These are phyloP conservation scores for Hipparchia semele DNA, from an alignment of 2,888 invertebrate species.

Conservation along the genomic window DNA sequence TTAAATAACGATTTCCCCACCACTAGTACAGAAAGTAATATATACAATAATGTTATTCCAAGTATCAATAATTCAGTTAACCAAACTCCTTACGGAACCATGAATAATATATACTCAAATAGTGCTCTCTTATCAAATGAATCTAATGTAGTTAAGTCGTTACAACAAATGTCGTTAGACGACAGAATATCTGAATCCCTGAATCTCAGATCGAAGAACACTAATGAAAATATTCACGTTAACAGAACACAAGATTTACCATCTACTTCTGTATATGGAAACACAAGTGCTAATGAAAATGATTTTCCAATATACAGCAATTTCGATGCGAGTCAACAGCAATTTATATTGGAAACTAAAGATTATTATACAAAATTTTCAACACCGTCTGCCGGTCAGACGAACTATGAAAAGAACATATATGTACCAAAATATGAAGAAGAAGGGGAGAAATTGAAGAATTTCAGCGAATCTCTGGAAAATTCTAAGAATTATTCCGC, in stretches of 20 bases:
- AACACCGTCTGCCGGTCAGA: constrained; percentile 54
- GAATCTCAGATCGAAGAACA: constrained; percentile 74
- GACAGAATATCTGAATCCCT: constrained; percentile 77
- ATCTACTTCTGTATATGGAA: constrained; percentile 49
- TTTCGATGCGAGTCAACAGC: constrained; percentile 65
- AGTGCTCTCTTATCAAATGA: constrained; percentile 51
- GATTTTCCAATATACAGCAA: constrained; percentile 69
- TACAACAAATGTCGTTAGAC: constrained; percentile 72
- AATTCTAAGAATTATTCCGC: constrained; percentile 76
- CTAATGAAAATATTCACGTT: constrained; percentile 65
- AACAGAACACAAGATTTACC: constrained; percentile 54
- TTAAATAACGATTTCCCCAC: constrained; percentile 50
- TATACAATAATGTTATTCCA: constrained; percentile 58
- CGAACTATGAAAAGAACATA: constrained; percentile 72
- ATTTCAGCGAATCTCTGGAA: constrained; percentile 68
- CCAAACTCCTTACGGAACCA: constrained; percentile 49
- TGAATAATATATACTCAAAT: constrained; percentile 51
- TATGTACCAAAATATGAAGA: constrained; percentile 71
- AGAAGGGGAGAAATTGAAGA: constrained; percentile 65
- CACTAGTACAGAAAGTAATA: constrained; percentile 44
- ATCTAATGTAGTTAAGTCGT: constrained; percentile 42
- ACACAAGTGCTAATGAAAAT: constrained; percentile 43
- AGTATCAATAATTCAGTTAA: constrained; percentile 53
- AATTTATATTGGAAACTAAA: constrained; percentile 70
- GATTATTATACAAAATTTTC: constrained; percentile 75